Conservation (phyloP, 2,113 vertebrate genomes). For the Ancistrus triradiatus region DNA sequence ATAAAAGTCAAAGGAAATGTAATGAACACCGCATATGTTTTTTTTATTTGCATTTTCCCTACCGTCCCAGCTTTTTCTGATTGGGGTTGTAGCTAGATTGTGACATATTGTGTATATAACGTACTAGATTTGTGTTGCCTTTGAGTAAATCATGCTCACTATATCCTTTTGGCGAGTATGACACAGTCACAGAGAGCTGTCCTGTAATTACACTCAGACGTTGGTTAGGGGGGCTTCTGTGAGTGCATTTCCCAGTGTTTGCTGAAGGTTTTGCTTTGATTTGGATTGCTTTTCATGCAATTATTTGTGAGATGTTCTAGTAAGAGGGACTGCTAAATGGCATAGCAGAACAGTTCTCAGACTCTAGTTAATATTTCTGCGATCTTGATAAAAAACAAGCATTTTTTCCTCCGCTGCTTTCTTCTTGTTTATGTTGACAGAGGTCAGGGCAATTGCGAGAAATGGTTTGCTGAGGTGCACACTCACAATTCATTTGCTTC, state of each 20-base stretch:
- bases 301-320: constrained; percentile 8
- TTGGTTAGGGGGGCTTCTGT: neutral
- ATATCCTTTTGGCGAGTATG: neutral
- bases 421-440: neutral
- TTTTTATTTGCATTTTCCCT: too few relatives aligned
- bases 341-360: constrained; percentile 10
- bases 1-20: too few relatives aligned
- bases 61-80: too few relatives aligned
- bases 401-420: neutral
- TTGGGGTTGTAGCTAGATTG: too few relatives aligned
- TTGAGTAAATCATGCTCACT: neutral
- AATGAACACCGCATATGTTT: too few relatives aligned
- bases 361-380: constrained; percentile 7
- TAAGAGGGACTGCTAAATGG: constrained; percentile 6
- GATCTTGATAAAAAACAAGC: neutral
- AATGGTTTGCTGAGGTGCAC: neutral
- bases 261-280: neutral
- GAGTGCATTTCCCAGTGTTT: constrained; percentile 1
- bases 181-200: neutral
- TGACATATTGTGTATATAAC: too few relatives aligned
- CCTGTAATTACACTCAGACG: neutral
- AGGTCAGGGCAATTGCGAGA: constrained; percentile 17
- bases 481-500: neutral
- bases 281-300: constrained; percentile 18
- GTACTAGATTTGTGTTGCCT: neutral